phyloP scores from a whole-genome alignment of 2,888 invertebrate species.

The Clivina fossor region DNA sequence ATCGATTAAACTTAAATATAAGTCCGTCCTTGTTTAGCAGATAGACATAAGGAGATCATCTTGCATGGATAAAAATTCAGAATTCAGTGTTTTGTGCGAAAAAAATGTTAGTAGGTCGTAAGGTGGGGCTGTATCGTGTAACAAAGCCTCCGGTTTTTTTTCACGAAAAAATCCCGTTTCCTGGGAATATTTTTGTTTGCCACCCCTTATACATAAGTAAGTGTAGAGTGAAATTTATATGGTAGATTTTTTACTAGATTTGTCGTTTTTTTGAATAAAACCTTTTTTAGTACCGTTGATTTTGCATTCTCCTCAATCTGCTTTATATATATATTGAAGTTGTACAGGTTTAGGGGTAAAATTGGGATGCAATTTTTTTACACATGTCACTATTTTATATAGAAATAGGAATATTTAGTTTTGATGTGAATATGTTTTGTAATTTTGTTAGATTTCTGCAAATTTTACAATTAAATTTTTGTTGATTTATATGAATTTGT shows the following conservation, averaged over 20 bases:
- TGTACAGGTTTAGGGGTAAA: slow-evolving; percentile 32
- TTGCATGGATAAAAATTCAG: slow-evolving; percentile 43
- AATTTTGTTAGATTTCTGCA: too few species aligned
- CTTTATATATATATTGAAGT: slow-evolving; percentile 16
- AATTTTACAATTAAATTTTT: too few species aligned
- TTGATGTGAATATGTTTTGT: slow-evolving; percentile 15
- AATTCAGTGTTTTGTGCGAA: slow-evolving; percentile 46
- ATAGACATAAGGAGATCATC: slow-evolving; percentile 40
- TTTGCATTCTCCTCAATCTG: slow-evolving; percentile 32
- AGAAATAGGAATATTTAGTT: slow-evolving; percentile 21
- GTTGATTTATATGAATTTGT: too few species aligned
- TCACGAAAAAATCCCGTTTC: slow-evolving; percentile 45
- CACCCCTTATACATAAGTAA: slow-evolving; percentile 16
- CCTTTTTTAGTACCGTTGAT: slow-evolving; percentile 32
- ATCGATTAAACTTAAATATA: neutral
- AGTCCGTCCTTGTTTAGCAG: slow-evolving; percentile 23
- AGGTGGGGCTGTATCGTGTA: slow-evolving; percentile 40
- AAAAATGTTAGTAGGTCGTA: slow-evolving; percentile 45
- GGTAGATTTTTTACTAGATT: too few species aligned
- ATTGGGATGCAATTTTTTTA: slow-evolving; percentile 10
- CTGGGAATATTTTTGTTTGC: slow-evolving; percentile 43
- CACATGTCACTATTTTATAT: slow-evolving; percentile 16
- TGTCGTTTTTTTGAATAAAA: slow-evolving; percentile 35
- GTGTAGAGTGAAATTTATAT: too few species aligned
- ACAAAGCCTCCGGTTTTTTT: slow-evolving; percentile 39